A percentile compares a stretch with the other conserved stretches of the same genome.
phyloP scores from a whole-genome alignment of 2,113 vertebrate genomes.

The Xyrauchen texanus region DNA sequence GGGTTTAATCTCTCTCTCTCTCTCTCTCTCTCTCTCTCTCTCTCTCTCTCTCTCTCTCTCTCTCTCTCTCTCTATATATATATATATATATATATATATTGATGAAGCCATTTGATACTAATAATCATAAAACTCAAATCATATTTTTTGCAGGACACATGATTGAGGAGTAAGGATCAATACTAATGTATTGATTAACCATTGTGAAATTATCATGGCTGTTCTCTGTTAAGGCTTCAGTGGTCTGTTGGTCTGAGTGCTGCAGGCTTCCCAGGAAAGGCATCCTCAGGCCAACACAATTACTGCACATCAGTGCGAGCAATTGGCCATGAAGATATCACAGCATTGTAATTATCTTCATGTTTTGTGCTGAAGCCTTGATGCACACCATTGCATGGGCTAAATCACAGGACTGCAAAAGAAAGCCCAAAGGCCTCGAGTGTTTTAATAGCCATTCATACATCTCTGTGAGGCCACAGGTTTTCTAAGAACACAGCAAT shows the following conservation, averaged over 20 bases:
- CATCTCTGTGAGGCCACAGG: conserved; percentile 4
- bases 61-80: no score
- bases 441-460: conserved; percentile 2
- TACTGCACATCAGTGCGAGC: conserved; percentile 73
- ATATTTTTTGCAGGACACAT: conserved; percentile 26
- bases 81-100: not conserved
- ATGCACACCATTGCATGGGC: conserved; percentile 59
- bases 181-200: conserved; percentile 48
- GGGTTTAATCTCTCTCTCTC: not conserved
- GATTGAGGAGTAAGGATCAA: conserved; percentile 32
- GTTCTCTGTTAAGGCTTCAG: conserved; percentile 5
- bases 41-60: no score
- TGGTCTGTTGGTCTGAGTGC: conserved; percentile 18
- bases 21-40: no score
- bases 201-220: conserved; percentile 47
- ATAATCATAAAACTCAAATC: conserved; percentile 1
- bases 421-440: conserved; percentile 8
- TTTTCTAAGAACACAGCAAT: not conserved
- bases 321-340: conserved; percentile 77
- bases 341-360: conserved; percentile 63
- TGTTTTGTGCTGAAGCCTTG: conserved; percentile 66
- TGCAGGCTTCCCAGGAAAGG: conserved; percentile 39
- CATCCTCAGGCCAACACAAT: conserved; percentile 71
- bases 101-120: not conserved
- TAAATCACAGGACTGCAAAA: conserved; percentile 19